phyloP scores from a whole-genome alignment of 30 jellyfish, hydroid and myxozoan species.

The Morbakka virulenta region DNA sequence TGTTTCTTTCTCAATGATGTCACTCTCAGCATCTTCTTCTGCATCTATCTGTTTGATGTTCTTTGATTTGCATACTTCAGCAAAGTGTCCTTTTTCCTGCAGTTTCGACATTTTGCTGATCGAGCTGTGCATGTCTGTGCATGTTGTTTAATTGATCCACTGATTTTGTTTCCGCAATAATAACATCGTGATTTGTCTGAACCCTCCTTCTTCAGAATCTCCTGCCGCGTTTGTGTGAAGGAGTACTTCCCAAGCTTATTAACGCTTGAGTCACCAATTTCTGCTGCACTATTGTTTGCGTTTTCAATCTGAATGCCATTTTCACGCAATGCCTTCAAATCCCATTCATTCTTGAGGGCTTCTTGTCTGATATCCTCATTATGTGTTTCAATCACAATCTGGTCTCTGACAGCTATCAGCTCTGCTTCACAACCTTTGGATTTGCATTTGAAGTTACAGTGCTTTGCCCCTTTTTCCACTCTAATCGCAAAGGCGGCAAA shows the following conservation, averaged over 20 bases:
- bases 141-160: background rate
- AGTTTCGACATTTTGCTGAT: background rate
- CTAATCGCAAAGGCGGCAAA: background rate
- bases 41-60: background rate
- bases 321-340: background rate
- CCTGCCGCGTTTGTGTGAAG: background rate
- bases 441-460: too few species aligned
- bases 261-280: background rate
- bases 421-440: background rate
- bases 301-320: background rate
- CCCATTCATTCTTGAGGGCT: background rate
- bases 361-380: background rate
- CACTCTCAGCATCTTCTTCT: background rate
- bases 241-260: background rate
- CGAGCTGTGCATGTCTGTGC: background rate
- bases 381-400: background rate
- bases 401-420: slow-evolving; percentile 1
- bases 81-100: background rate
- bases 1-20: background rate
- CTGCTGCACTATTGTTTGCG: background rate
- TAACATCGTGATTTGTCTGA: background rate
- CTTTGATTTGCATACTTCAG: background rate
- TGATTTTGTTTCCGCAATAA: background rate
- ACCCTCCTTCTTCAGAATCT: background rate
- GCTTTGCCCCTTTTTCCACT: background rate